Conservation (phyloP, 2,113 vertebrate genomes). For the Bufo gargarizans region DNA sequence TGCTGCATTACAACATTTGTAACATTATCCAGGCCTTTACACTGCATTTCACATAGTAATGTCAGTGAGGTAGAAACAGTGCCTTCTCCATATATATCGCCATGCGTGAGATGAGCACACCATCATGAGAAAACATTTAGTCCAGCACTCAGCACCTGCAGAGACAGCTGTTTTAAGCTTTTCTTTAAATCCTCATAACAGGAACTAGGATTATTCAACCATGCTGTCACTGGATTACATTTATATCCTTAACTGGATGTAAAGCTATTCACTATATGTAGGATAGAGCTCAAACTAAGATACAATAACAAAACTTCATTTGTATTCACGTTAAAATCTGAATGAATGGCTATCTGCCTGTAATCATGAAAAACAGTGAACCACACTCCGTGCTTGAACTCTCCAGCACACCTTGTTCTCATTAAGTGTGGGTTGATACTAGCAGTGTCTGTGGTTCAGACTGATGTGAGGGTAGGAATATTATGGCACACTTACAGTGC, state of each 20-base stretch:
- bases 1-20: neutral
- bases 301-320: too few relatives aligned
- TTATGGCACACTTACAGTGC: too few relatives aligned
- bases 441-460: too few relatives aligned
- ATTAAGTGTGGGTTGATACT: too few relatives aligned
- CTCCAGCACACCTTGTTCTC: too few relatives aligned
- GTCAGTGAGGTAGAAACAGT: neutral
- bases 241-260: neutral
- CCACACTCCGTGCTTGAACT: too few relatives aligned
- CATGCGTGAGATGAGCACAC: constrained; percentile 10
- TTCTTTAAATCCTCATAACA: constrained; percentile 43
- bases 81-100: neutral
- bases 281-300: too few relatives aligned
- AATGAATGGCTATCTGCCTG: too few relatives aligned
- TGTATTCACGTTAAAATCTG: too few relatives aligned
- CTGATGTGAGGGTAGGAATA: too few relatives aligned
- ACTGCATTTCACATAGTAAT: constrained; percentile 2
- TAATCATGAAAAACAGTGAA: too few relatives aligned
- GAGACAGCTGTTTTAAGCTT: constrained; percentile 30
- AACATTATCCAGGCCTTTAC: neutral
- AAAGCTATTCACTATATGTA: neutral
- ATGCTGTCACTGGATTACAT: constrained; percentile 30
- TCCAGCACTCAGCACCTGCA: constrained; percentile 16
- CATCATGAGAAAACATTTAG: constrained; percentile 37
- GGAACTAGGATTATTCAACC: constrained; percentile 26